These are phyloP conservation scores for Nilaparvata lugens DNA, from an alignment of 1,140 invertebrate genomes.

Conservation along the genomic window DNA sequence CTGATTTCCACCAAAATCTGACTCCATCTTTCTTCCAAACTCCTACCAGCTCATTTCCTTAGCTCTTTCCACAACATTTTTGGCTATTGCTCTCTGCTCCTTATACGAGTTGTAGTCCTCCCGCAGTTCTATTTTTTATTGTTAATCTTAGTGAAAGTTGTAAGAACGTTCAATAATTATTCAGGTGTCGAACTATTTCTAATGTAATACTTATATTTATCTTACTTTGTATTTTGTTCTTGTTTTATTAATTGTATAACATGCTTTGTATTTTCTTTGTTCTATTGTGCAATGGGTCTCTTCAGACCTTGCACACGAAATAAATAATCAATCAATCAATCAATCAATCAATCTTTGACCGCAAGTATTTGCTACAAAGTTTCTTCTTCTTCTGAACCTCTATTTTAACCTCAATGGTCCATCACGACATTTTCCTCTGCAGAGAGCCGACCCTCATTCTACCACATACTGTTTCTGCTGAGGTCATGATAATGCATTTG, in stretches of 20 bases:
- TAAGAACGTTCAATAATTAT: too few relatives aligned
- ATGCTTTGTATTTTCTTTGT: too few relatives aligned
- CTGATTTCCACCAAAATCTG: not conserved
- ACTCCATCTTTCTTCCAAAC: constrained; percentile 4
- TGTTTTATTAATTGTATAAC: too few relatives aligned
- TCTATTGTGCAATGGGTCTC: too few relatives aligned
- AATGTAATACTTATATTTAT: too few relatives aligned
- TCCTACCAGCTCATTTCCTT: constrained; percentile 6
- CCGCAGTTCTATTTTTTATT: too few relatives aligned
- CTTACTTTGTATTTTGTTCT: too few relatives aligned
- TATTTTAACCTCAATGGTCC: not conserved
- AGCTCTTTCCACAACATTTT: not conserved
- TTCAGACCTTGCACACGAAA: too few relatives aligned
- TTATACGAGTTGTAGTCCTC: not conserved
- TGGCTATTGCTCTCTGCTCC: not conserved
- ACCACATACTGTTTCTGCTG: constrained; percentile 1
- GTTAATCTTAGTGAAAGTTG: too few relatives aligned
- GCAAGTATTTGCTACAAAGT: constrained; percentile 1
- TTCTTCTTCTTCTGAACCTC: constrained; percentile 2
- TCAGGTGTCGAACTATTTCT: too few relatives aligned
- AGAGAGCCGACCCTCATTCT: not conserved
- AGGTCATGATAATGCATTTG: not conserved
- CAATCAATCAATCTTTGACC: not conserved
- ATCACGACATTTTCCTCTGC: not conserved
- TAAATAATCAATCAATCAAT: too few relatives aligned